These are phyloP conservation scores for Lanius collurio DNA, from an alignment of 2,113 vertebrate genomes.

Conservation along the genomic window DNA sequence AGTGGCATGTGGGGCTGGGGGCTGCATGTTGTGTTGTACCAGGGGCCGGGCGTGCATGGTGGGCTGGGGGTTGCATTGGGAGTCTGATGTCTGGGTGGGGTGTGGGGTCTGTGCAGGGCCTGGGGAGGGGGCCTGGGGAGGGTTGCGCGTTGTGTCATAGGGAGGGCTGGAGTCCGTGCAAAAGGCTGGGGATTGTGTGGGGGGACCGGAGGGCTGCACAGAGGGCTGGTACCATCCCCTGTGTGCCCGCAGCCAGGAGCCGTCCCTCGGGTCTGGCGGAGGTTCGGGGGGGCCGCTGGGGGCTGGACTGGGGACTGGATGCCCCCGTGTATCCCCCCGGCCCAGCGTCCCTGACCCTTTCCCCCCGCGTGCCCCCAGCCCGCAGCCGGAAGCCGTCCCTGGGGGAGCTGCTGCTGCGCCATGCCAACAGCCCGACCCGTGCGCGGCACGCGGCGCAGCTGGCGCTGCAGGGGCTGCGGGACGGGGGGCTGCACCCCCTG, in stretches of 20 bases:
- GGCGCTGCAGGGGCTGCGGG: neutral
- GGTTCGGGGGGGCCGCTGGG: neutral
- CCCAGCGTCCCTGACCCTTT: accelerated
- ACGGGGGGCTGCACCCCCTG: neutral
- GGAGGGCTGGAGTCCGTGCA: neutral
- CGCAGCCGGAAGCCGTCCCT: neutral
- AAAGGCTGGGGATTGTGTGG: too few species aligned
- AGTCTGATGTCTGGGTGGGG: neutral
- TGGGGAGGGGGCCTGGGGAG: too few species aligned
- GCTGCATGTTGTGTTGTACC: neutral
- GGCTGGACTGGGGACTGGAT: accelerated
- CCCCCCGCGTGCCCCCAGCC: neutral
- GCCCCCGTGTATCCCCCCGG: accelerated
- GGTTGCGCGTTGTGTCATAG: accelerated
- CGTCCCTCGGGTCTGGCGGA: conserved; percentile 49
- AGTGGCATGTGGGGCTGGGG: accelerated
- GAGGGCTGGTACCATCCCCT: neutral
- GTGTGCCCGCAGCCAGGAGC: conserved; percentile 67
- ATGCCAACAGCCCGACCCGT: neutral
- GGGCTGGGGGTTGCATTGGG: too few species aligned
- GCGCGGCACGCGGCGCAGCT: neutral
- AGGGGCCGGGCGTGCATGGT: neutral
- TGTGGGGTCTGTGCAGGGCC: accelerated
- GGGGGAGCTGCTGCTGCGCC: conserved; percentile 13
- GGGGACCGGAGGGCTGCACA: neutral